These are phyloP conservation scores for Drosophila orosa DNA, from an alignment of 1,140 invertebrate genomes.

Conservation along the genomic window DNA sequence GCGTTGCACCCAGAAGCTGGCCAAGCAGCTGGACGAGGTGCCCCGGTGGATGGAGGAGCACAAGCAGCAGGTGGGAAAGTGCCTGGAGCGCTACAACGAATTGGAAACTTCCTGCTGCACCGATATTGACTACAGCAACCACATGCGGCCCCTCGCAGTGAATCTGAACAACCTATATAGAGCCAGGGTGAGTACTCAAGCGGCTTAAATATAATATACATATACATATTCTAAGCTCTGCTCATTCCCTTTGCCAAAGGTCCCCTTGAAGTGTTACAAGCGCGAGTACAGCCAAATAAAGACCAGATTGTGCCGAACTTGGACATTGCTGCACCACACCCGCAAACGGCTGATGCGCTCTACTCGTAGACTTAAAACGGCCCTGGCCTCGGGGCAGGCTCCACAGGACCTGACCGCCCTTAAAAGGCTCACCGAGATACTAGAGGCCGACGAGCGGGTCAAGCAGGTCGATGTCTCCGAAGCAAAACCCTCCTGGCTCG, in stretches of 20 bases:
- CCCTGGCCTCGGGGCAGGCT: background rate
- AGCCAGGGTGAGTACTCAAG: background rate
- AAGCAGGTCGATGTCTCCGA: background rate
- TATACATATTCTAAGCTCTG: background rate
- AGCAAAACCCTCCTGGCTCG: too few relatives aligned
- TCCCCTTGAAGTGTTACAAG: conserved; percentile 3
- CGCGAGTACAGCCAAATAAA: background rate
- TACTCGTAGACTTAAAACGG: background rate
- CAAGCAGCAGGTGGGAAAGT: conserved; percentile 3
- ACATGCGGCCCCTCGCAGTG: background rate
- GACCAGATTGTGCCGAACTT: background rate
- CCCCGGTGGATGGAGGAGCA: conserved; percentile 12
- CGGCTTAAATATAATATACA: background rate
- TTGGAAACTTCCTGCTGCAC: background rate
- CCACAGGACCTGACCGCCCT: background rate
- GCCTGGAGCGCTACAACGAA: conserved; percentile 25
- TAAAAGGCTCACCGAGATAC: background rate
- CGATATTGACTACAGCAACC: background rate
- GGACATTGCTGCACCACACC: background rate
- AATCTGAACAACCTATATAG: background rate
- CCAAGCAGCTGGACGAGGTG: background rate
- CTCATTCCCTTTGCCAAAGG: background rate
- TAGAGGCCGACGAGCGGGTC: background rate
- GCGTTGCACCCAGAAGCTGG: background rate
- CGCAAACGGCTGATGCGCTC: background rate